Evolutionary conservation across 30 jellyfish, hydroid and myxozoan genomes (phyloP), one percentile per base, ranked within the genome.

Genomic region (Hydractinia echinata): DNA sequence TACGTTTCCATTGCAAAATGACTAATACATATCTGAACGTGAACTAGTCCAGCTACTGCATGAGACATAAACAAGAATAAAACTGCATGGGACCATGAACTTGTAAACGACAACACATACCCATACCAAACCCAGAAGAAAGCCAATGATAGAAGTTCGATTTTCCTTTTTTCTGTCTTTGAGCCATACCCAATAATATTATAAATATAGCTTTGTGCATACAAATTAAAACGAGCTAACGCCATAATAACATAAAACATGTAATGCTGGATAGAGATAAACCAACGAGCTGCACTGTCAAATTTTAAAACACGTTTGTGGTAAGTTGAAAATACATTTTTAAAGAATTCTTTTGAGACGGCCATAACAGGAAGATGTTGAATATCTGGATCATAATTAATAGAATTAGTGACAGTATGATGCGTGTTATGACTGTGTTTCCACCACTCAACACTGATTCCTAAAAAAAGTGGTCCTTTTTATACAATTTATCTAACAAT

Each of bases 361-460:
- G 98, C 98, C 54, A 92, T 73, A 9, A 92, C 90, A 11, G 98
- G 98, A 7, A 92, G 74, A 79, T 92, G 98, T 76, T 92, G 98
- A 21, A 92, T 82, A 61, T 92, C 98, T 10, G 98, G 98, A 76
- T 92, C 98, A 56, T 92, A 85, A 15, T 83, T 79, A 78, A 82
- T 73, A 20, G 98, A 92, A 76, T 92, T 92, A 49, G 98, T 92
- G 50, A 87, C 92, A 20, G 92, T 77, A 64, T 92, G 98, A 72
- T 92, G 98, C 66, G 81, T 88, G 78, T 92, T 92, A 70, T 92
- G 98, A 67, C 86, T 92, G 21, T 86, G 94, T 56, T 85, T 82
- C 98, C 98, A 92, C 98, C 98, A 92, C 10, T 85, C 98, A 10
- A 92, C 81, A 77, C 98, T 92, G 10, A 92, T 86, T 5, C 98